Evolutionary conservation across 2,888 invertebrate genomes (phyloP), one percentile per base, ranked within the genome.

Genomic region (Thecocarcelia acutangulata): DNA sequence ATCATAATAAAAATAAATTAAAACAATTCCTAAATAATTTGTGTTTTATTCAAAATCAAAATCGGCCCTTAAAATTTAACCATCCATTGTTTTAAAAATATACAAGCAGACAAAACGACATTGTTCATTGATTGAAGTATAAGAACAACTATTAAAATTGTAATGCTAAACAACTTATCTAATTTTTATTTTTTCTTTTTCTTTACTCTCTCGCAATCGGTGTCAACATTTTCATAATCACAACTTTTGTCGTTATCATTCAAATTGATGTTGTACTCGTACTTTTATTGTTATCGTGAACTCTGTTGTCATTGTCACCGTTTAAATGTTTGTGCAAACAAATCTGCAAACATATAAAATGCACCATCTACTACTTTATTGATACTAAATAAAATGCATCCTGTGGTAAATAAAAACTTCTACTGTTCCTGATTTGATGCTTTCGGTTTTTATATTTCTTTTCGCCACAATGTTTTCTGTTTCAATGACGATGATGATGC

Each of bases 321-420:
- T 63, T 40, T 44, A 33, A 66, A 56, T 63, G 52, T 12, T 17
- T n/a, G 21, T n/a, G 46, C 19, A 58, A 21, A 15, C 21, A 37
- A 11, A 21, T 9, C 24, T 5, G 2, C 24, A 24, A 61, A 75
- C 54, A 70, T 68, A 73, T 70, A 12, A 79, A 75, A 72, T 78
- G 72, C 40, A 11, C 42, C 28, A 59, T 58, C 59, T 69, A 73
- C 54, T 61, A 63, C 56, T 40, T 21, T 59, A 70, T 52, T 80
- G 75, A 61, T 21, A 63, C 64, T 75, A 70, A 74, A 75, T 75
- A 70, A 74, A 75, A 75, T 80, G 75, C 75, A 75, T 80, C 74
- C 80, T 70, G 70, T 70, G 70, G 75, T 52, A 75, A 70, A 52
- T 66, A 59, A 40, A 72, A 40, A 72, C 50, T 28, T 58, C 6